These are phyloP conservation scores for Aromia moschata DNA, from an alignment of 2,888 invertebrate species.

Conservation along the genomic window DNA sequence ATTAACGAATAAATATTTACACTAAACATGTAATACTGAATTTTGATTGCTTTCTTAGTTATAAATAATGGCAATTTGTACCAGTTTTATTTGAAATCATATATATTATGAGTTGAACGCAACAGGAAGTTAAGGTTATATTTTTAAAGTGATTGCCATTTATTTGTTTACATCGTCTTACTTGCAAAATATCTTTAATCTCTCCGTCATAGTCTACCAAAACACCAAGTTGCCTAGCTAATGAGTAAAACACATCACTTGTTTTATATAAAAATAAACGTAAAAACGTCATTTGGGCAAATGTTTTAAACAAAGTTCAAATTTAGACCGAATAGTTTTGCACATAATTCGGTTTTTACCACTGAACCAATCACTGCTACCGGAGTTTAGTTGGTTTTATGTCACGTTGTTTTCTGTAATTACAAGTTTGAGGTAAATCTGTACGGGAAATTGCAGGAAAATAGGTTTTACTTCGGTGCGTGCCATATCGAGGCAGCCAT, in stretches of 20 bases:
- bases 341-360: constrained; percentile 2
- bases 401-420: constrained; percentile 29
- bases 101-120: background rate
- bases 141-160: constrained; percentile 7
- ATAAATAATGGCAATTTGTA: background rate
- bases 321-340: constrained; percentile 6
- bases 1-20: background rate
- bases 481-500: constrained; percentile 45
- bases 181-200: background rate
- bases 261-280: background rate
- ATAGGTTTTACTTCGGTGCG: constrained; percentile 35
- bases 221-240: background rate
- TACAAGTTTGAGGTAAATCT: constrained; percentile 32
- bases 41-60: background rate
- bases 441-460: constrained; percentile 35
- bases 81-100: background rate
- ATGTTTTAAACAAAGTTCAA: constrained; percentile 2
- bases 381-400: constrained; percentile 11
- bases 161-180: constrained; percentile 20
- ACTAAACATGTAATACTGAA: background rate
- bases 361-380: constrained; percentile 2
- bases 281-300: constrained; percentile 1
- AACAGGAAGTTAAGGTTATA: constrained; percentile 24
- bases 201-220: background rate
- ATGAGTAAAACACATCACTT: background rate